A percentile compares a stretch with the other conserved stretches of the same genome.
These are phyloP conservation scores for Cryptoblepharus egeriae DNA, from an alignment of 2,797 vertebrate genomes.

Conservation along the genomic window DNA sequence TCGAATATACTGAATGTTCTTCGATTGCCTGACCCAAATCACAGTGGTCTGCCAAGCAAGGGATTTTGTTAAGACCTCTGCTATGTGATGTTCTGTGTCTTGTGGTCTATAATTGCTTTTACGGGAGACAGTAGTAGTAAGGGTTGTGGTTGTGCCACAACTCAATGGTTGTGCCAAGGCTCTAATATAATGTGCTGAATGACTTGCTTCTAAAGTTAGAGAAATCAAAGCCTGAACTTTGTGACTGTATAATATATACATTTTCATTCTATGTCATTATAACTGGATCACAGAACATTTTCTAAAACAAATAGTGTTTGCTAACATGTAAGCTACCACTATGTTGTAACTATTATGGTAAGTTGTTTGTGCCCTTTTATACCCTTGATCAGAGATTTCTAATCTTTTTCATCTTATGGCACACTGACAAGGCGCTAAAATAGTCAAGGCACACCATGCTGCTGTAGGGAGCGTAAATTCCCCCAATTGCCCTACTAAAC, in stretches of 20 bases:
- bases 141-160: conserved; percentile 39
- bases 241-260: conserved; percentile 15
- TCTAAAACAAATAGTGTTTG: conserved; percentile 34
- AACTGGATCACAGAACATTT: neutral
- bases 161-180: conserved; percentile 54
- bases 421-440: too few species aligned
- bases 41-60: conserved; percentile 50
- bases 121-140: conserved; percentile 58
- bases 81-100: conserved; percentile 51
- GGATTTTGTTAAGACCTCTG: conserved; percentile 55
- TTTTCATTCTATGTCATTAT: neutral
- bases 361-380: neutral
- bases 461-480: too few species aligned
- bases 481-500: too few species aligned
- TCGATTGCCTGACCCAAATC: conserved; percentile 23
- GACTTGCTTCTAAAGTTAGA: conserved; percentile 57
- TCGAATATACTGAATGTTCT: conserved; percentile 23
- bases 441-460: too few species aligned
- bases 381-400: too few species aligned
- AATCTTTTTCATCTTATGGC: too few species aligned
- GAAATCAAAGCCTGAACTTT: conserved; percentile 55
- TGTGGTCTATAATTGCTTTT: conserved; percentile 45
- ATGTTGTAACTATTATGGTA: neutral
- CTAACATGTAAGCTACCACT: neutral
- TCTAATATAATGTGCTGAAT: conserved; percentile 58